Base-by-base conservation (phyloP, 2,113 vertebrate genomes). In the Pseudorasbora parva region DNA sequence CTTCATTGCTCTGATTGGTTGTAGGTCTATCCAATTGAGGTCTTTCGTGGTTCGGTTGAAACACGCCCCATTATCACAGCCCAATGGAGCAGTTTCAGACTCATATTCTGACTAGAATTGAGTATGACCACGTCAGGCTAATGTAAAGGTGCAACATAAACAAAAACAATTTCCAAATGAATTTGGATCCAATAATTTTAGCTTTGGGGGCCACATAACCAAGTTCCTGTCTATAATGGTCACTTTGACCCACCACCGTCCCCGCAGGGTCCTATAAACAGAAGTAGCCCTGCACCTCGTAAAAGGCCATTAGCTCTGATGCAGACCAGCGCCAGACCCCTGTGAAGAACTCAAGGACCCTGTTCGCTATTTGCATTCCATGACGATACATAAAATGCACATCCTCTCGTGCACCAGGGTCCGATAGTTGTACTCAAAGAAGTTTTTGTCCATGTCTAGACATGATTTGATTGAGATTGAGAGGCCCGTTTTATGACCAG, bases 271-370 rank as follows among this genome's bases (percentile, higher is more conserved):
- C 79, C 71, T 41, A 66, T 82, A 86, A 88, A 85, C 87, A 85
- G 69, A 88, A 80, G 82, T 84, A 72, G 83, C 81, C 68, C 69
- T 86, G 69, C 54, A 21, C 27, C 80, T 81, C 69, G 45, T 82
- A 86, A 85, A 84, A 86, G 77, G 71, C 78, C 79, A 56, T 84
- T 76, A 82, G 79, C 79, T 86, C 69, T 69, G 62, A 69, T 76
- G 71, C 82, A 33, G 51, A 62, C 86, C 64, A 88, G 85, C 68
- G 75, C 80, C 83, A 85, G 77, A 86, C 83, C 83, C 87, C 83
- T 88, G 83, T 81, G 60, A 84, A 83, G 85, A 86, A 81, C 60
- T 72, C 47, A 77, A 84, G 82, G 76, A 60, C 85, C 54, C 59
- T 33, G 66, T 71, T 51, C 75, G 23, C 64, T 85, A 64, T 81